Evolutionary conservation across 92 coral and sea anemone genomes (phyloP).

Genomic region (Epizoanthus scotinus): DNA sequence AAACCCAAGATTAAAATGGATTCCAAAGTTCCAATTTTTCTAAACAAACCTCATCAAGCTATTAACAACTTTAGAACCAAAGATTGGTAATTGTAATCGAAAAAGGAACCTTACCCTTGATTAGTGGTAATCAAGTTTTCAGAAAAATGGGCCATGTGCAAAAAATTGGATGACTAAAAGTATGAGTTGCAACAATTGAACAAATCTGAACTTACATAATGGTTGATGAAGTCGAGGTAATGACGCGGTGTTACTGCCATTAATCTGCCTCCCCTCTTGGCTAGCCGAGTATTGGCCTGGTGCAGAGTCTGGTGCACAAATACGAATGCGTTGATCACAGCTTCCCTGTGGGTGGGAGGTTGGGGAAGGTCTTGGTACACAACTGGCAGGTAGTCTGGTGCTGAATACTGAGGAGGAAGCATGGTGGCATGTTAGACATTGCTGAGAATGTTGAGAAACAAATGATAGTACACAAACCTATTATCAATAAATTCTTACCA

Average conservation of each 20-base stretch:
- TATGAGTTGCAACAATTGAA: neutral
- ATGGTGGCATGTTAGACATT: neutral
- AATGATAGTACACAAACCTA: neutral
- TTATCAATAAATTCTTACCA: conserved; percentile 52
- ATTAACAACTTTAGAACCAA: no score
- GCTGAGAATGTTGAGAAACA: neutral
- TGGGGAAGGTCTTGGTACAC: conserved; percentile 92
- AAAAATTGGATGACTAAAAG: neutral
- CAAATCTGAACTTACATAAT: conserved; percentile 70
- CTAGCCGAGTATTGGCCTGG: conserved; percentile 88
- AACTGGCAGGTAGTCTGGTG: conserved; percentile 94
- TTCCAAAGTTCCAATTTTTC: no score
- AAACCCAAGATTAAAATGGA: no score
- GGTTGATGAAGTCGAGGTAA: conserved; percentile 95
- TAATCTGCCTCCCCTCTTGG: conserved; percentile 92
- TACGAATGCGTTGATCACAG: conserved; percentile 95
- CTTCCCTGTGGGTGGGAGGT: conserved; percentile 97
- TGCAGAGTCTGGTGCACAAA: conserved; percentile 98
- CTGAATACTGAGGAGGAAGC: conserved; percentile 68
- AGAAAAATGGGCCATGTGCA: neutral
- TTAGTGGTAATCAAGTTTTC: no score
- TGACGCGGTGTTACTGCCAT: conserved; percentile 98
- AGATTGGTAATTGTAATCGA: no score
- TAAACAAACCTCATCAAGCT: no score
- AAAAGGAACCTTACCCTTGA: no score